phyloP scores from a whole-genome alignment of 2,888 invertebrate species.

The Drosophila lacicola region DNA sequence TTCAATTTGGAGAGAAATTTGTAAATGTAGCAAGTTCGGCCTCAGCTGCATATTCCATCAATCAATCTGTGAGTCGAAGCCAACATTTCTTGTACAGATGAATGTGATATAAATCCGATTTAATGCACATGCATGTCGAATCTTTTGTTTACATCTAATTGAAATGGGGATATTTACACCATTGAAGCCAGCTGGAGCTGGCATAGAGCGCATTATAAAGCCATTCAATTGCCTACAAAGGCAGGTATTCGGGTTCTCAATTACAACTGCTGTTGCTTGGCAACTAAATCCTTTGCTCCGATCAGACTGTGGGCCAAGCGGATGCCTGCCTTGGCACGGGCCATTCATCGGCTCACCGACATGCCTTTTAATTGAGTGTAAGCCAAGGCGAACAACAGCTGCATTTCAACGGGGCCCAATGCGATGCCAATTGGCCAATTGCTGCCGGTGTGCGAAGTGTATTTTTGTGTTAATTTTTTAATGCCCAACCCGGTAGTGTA shows the following conservation, averaged over 20 bases:
- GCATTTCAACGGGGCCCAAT: neutral
- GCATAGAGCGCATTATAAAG: neutral
- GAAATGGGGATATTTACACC: too few relatives aligned
- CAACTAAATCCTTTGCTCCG: conserved; percentile 13
- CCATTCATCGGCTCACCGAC: neutral
- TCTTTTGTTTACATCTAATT: neutral
- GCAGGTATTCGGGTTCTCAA: neutral
- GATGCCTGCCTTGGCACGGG: conserved; percentile 2
- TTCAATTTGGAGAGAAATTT: too few relatives aligned
- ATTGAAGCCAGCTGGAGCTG: neutral
- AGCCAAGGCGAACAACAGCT: conserved; percentile 8
- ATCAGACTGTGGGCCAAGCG: neutral
- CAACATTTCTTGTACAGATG: too few relatives aligned
- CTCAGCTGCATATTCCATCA: too few relatives aligned
- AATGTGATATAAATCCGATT: too few relatives aligned
- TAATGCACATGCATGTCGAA: too few relatives aligned
- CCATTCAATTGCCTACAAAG: neutral
- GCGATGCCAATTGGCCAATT: neutral
- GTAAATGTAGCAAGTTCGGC: too few relatives aligned
- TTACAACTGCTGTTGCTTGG: conserved; percentile 19
- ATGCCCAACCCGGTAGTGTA: conserved; percentile 20
- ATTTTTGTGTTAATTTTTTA: conserved; percentile 40
- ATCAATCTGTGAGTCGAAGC: too few relatives aligned
- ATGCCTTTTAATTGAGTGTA: conserved; percentile 15
- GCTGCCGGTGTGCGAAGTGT: neutral